Conservation (phyloP, 2,113 vertebrate genomes). For the Urocolius indicus region DNA sequence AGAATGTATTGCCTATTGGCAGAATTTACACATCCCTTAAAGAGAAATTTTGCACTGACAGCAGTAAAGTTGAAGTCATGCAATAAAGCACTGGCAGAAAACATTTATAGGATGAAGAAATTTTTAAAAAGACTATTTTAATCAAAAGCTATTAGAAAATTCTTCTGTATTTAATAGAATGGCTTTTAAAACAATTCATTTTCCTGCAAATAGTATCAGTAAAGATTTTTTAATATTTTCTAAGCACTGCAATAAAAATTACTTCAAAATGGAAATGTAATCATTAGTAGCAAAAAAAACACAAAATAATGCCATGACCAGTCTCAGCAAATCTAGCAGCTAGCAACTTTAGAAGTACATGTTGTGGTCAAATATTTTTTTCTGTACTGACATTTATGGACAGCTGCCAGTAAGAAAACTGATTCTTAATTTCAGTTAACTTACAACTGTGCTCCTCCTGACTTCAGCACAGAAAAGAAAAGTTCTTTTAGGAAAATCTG, state of each 20-base stretch:
- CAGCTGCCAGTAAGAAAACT: conserved; percentile 27
- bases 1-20: not conserved
- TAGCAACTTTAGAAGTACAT: not conserved
- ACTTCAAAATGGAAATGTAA: conserved; percentile 15
- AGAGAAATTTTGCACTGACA: conserved; percentile 6
- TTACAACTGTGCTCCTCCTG: conserved; percentile 10
- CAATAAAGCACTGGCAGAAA: conserved; percentile 6
- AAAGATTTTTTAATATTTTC: not conserved
- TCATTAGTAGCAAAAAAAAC: not conserved
- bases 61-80: conserved; percentile 4
- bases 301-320: not conserved
- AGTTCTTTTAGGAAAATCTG: conserved; percentile 15
- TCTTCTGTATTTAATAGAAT: not conserved
- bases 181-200: not conserved
- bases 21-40: conserved; percentile 5
- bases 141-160: conserved; percentile 37
- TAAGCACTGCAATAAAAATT: conserved; percentile 18
- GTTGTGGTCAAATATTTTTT: not conserved
- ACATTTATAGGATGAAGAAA: not conserved
- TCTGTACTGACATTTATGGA: not conserved
- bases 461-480: not conserved
- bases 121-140: not conserved
- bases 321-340: conserved; percentile 2
- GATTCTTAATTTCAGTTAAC: conserved; percentile 18
- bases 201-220: not conserved